These are phyloP conservation scores for Polydrusus cervinus DNA, from an alignment of 2,888 invertebrate species.

Conservation along the genomic window DNA sequence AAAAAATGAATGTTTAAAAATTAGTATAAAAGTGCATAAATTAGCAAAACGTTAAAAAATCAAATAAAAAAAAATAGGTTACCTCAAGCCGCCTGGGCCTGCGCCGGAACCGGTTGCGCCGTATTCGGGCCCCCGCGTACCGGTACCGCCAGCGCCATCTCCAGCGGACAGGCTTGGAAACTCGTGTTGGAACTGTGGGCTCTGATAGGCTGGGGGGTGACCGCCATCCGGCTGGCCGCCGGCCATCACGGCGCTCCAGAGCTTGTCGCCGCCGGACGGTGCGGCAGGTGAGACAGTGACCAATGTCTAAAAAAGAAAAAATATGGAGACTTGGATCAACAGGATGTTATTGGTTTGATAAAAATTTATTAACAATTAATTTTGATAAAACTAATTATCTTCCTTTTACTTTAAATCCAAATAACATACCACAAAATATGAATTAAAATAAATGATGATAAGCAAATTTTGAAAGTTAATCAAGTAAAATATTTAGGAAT, in stretches of 20 bases:
- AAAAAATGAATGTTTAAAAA: too few relatives aligned
- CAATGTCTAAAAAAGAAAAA: constrained; percentile 23
- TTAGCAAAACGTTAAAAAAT: too few relatives aligned
- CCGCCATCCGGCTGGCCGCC: constrained; percentile 67
- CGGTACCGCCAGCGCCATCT: constrained; percentile 69
- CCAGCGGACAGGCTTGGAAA: constrained; percentile 86
- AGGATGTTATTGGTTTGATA: too few relatives aligned
- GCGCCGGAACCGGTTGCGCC: constrained; percentile 33
- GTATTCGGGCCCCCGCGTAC: constrained; percentile 35
- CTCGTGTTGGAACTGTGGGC: constrained; percentile 95
- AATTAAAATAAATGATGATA: too few relatives aligned
- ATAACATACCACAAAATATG: too few relatives aligned
- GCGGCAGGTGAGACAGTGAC: constrained; percentile 62
- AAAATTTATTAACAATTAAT: too few relatives aligned
- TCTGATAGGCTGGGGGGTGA: constrained; percentile 74
- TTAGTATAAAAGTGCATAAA: too few relatives aligned
- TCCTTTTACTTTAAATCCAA: too few relatives aligned
- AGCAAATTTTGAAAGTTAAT: too few relatives aligned
- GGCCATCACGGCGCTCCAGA: constrained; percentile 71
- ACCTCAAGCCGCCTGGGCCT: constrained; percentile 49
- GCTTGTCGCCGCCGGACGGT: constrained; percentile 69
- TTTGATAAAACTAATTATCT: too few relatives aligned
- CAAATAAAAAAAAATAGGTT: neutral
- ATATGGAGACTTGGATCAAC: neutral
- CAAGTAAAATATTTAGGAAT: too few relatives aligned